Evolutionary conservation across 2,888 invertebrate species (phyloP).

Genomic region (Drosophila hamatofila): DNA sequence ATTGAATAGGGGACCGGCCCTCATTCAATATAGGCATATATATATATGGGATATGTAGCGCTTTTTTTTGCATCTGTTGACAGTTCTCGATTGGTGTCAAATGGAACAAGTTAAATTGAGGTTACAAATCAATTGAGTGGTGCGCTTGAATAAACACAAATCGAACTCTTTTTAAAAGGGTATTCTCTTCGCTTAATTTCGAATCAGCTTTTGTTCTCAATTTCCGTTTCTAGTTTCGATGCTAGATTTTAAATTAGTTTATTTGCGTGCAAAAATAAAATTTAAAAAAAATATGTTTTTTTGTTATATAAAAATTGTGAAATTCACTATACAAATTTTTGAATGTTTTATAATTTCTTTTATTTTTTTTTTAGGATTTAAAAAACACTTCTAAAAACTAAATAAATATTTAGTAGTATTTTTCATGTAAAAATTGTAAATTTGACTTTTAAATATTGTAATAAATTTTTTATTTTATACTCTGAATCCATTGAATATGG

Average conservation of each 20-base stretch:
- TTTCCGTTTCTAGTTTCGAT: background rate
- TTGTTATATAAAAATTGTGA: too few species aligned
- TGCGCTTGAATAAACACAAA: slow-evolving; percentile 32
- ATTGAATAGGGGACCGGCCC: slow-evolving; percentile 32
- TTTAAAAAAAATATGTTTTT: too few species aligned
- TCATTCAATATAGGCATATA: background rate
- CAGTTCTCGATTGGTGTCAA: slow-evolving; percentile 62
- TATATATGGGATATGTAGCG: background rate
- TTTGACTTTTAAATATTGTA: too few species aligned
- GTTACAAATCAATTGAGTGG: slow-evolving; percentile 67
- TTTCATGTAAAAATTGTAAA: too few species aligned
- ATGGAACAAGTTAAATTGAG: slow-evolving; percentile 64
- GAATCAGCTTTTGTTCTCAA: slow-evolving; percentile 2
- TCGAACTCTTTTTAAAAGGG: background rate
- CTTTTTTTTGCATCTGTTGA: slow-evolving; percentile 23
- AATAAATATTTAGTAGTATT: too few species aligned
- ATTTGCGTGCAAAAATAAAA: too few species aligned
- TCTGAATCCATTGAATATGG: too few species aligned
- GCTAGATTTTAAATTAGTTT: background rate
- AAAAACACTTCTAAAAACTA: too few species aligned
- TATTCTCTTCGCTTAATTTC: slow-evolving; percentile 10
- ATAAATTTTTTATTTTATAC: too few species aligned
- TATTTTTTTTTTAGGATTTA: too few species aligned
- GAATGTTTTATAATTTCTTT: too few species aligned
- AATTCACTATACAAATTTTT: too few species aligned